Conservation (phyloP, 64 coral and sea anemone species). For the Montipora sp. region DNA sequence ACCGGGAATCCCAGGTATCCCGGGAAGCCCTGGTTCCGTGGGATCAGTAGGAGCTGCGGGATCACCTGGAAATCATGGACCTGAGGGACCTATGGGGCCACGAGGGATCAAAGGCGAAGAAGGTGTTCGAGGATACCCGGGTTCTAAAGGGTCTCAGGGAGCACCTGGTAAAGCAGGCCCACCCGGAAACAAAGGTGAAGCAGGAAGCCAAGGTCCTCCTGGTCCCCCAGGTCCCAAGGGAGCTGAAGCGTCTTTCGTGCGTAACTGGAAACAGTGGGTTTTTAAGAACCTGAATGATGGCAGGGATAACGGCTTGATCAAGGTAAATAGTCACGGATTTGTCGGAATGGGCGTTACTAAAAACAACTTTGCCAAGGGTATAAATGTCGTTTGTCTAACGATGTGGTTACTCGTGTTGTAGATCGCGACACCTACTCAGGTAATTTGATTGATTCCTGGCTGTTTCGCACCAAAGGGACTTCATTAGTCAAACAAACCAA, state of each 20-base stretch:
- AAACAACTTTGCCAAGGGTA: not conserved
- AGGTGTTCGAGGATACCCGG: not conserved
- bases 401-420: too few relatives aligned
- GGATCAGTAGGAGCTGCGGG: not conserved
- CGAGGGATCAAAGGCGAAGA: not conserved
- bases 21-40: not conserved
- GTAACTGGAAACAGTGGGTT: not conserved
- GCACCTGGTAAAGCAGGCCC: not conserved
- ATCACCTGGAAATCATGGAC: not conserved
- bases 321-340: too few relatives aligned
- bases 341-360: too few relatives aligned
- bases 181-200: not conserved
- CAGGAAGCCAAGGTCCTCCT: not conserved
- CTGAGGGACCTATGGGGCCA: conserved; percentile 3
- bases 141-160: not conserved
- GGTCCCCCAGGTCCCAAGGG: not conserved
- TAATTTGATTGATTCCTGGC: too few relatives aligned
- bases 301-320: too few relatives aligned
- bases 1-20: conserved; percentile 2
- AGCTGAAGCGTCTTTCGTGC: not conserved
- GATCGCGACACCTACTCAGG: too few relatives aligned
- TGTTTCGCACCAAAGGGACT: too few relatives aligned
- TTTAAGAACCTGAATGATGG: too few relatives aligned
- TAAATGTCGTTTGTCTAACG: not conserved
- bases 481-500: too few relatives aligned